Base-by-base conservation (phyloP, 1,140 invertebrate species). In the Pseudomyrmex dendroicus region DNA sequence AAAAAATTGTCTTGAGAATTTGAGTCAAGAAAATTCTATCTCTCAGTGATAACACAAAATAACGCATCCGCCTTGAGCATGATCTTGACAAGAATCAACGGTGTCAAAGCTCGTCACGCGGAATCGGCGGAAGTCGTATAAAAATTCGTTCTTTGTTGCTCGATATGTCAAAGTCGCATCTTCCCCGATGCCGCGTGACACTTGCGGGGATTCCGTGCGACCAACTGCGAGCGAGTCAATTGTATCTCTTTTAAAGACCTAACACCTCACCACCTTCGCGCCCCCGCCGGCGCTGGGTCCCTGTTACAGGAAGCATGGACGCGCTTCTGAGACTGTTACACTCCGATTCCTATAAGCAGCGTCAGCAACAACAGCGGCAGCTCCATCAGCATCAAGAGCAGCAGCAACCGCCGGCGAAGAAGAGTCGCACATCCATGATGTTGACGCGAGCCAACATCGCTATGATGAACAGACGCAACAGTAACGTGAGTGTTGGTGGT, bases 281-380 rank as follows among this genome's bases (percentile, higher is more conserved):
- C 85, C 86, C 50, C 67, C 84, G 80, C 73, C 82, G 82, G 77
- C 84, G 84, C 63, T 82, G 84, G 86, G 83, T 85, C 46, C 84
- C 56, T 94, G 93, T 94, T 94, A 8, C 93, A 94, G 94, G 91
- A 17, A 35, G 5, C 35, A 92, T 94, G 91, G 93, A 92, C 8
- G 92, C 93, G 4, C 85, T 94, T 17, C 83, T 94, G 4, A 92
- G 93, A 0, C 80, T 94, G 8, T 77, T 94, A 44, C 90, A 92
- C 1, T 93, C 93, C 56, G 93, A 93, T 92, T 87, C 57, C 17
- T 35, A 62, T 78, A 94, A 93, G 84, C 89, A 91, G 57, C 85
- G 88, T 63, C 64, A 73, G 63, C 54, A 70, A 57, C 54, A 70
- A n/a, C 35, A 35, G 5, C 4, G 35, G 35, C 35, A 35, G 5